phyloP scores from a whole-genome alignment of 2,113 vertebrate species.

The Leptodactylus fuscus region DNA sequence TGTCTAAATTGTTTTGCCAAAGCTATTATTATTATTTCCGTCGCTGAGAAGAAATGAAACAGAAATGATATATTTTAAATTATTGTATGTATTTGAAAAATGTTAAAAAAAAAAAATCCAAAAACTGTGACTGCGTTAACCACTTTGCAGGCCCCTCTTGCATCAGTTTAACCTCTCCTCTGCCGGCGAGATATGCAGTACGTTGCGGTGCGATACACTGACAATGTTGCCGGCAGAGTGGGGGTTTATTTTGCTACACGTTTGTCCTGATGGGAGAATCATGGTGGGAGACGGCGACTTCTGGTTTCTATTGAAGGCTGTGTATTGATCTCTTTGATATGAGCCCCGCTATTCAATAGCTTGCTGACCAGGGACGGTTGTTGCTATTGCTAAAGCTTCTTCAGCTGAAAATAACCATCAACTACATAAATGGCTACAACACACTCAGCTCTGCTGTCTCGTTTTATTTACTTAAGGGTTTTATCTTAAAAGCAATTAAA shows the following conservation, averaged over 20 bases:
- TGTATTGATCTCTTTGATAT: conserved; percentile 25
- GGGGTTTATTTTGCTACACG: background rate
- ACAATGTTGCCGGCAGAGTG: background rate
- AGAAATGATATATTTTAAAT: conserved; percentile 56
- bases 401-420: conserved; percentile 47
- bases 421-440: conserved; percentile 54
- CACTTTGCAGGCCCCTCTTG: conserved; percentile 49
- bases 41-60: conserved; percentile 33
- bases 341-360: conserved; percentile 48
- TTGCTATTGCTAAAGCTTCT: conserved; percentile 35
- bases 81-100: conserved; percentile 53
- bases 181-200: background rate
- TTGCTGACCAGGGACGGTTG: conserved; percentile 32
- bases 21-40: conserved; percentile 28
- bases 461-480: background rate
- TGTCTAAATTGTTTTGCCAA: conserved; percentile 54
- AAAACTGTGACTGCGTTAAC: conserved; percentile 25
- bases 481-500: too few species aligned
- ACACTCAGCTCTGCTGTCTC: background rate
- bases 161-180: conserved; percentile 24
- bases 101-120: background rate
- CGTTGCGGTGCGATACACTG: conserved; percentile 22
- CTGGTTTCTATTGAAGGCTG: conserved; percentile 41
- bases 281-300: conserved; percentile 36
- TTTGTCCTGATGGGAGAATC: conserved; percentile 46